Evolutionary conservation across 37 sponge, comb jelly and placozoan genomes (phyloP).

Genomic region (Dysidea cf. avara): DNA sequence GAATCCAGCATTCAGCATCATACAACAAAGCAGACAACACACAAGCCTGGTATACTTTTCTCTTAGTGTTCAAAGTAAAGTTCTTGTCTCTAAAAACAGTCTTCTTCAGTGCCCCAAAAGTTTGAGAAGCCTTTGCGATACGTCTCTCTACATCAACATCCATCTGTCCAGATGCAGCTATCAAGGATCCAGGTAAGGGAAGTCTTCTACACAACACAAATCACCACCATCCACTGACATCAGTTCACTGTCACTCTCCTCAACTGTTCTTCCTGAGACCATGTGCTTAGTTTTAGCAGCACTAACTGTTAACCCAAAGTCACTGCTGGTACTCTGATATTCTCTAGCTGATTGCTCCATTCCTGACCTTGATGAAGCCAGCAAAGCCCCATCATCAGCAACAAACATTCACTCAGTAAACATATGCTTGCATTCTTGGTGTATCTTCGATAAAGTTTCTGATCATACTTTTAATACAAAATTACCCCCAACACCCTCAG

Average conservation of each 20-base stretch:
- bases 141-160: conserved; percentile 27
- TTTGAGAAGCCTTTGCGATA: conserved; percentile 12
- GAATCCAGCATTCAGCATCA: conserved; percentile 19
- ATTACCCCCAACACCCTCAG: conserved; percentile 26
- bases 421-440: conserved; percentile 10
- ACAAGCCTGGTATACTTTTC: conserved; percentile 2
- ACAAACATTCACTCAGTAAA: neutral
- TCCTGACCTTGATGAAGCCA: conserved; percentile 1
- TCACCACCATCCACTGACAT: conserved; percentile 11
- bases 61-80: no score
- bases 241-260: conserved; percentile 11
- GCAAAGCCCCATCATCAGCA: conserved; percentile 13
- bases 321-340: no score
- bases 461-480: conserved; percentile 18
- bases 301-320: conserved; percentile 32
- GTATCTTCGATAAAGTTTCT: conserved; percentile 29
- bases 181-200: conserved; percentile 13
- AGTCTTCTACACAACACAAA: conserved; percentile 13
- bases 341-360: no score
- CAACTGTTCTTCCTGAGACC: conserved; percentile 21
- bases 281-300: conserved; percentile 42
- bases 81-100: no score
- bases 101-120: neutral
- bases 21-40: neutral
- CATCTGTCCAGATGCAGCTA: conserved; percentile 14